These are phyloP conservation scores for Minunthozetes semirufus DNA, from an alignment of 2,888 invertebrate genomes.

Conservation along the genomic window DNA sequence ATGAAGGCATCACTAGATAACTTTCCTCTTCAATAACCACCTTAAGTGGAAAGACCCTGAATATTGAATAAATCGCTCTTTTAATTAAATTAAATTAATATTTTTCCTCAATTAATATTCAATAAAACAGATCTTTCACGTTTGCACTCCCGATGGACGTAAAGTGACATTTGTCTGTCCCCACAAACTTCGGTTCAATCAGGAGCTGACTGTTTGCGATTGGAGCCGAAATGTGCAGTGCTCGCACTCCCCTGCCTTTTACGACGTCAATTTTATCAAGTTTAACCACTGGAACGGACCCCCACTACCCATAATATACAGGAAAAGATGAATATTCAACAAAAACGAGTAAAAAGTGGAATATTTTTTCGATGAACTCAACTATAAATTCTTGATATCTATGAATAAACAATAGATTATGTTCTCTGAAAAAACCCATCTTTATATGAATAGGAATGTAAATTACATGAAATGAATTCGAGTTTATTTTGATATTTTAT, in stretches of 20 bases:
- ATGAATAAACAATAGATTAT: too few relatives aligned
- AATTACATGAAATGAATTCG: too few relatives aligned
- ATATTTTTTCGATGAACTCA: not conserved
- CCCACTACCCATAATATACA: too few relatives aligned
- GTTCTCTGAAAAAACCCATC: too few relatives aligned
- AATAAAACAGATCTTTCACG: not conserved
- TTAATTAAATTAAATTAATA: not conserved
- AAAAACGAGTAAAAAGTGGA: too few relatives aligned
- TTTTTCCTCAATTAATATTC: not conserved
- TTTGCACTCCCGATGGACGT: slow-evolving; percentile 22
- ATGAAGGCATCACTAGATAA: not conserved
- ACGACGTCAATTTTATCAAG: not conserved
- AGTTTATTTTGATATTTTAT: too few relatives aligned
- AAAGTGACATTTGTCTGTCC: slow-evolving; percentile 14
- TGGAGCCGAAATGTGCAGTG: slow-evolving; percentile 16
- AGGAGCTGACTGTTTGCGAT: slow-evolving; percentile 17
- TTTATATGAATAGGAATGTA: too few relatives aligned
- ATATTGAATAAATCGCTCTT: not conserved
- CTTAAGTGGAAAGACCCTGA: not conserved
- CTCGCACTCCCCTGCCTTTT: not conserved
- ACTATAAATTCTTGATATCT: not conserved
- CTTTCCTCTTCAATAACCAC: not conserved
- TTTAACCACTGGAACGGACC: slow-evolving; percentile 8
- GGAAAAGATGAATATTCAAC: not conserved
- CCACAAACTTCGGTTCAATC: not conserved